Conservation (phyloP, 1,140 invertebrate species). For the Plodia interpunctella region DNA sequence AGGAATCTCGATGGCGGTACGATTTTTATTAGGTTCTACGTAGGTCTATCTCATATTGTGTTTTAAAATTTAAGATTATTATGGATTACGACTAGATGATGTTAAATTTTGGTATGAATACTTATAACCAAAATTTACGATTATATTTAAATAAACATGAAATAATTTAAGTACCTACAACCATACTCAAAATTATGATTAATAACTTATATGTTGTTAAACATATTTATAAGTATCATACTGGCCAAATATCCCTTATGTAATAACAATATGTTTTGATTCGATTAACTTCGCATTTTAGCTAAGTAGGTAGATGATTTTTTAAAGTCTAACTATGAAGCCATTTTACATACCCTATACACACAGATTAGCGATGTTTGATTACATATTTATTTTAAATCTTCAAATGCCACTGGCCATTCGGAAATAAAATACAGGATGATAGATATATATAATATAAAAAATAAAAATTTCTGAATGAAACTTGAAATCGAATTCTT, state of each 20-base stretch:
- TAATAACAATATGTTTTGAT: neutral
- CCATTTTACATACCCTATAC: conserved; percentile 47
- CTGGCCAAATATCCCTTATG: conserved; percentile 20
- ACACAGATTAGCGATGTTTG: conserved; percentile 31
- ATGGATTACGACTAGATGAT: neutral
- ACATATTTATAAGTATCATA: neutral
- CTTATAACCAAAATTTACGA: too few relatives aligned
- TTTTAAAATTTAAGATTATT: conserved; percentile 2
- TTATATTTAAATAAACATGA: too few relatives aligned
- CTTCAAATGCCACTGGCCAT: neutral
- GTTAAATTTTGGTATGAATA: too few relatives aligned
- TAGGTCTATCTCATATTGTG: too few relatives aligned
- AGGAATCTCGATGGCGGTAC: too few relatives aligned
- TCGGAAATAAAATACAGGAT: neutral
- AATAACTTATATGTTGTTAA: neutral
- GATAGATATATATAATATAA: neutral
- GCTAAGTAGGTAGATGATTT: conserved; percentile 22
- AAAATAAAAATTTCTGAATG: neutral
- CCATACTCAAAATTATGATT: neutral
- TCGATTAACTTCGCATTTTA: too few relatives aligned
- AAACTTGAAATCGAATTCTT: too few relatives aligned
- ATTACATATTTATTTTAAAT: conserved; percentile 23
- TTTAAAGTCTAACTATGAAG: conserved; percentile 55
- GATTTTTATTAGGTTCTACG: too few relatives aligned
- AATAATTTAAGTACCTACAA: too few relatives aligned